Percentiles rank a stretch among this genome's conserved stretches.
phyloP scores from a whole-genome alignment of 2,888 invertebrate species.

The Netelia melanura region DNA sequence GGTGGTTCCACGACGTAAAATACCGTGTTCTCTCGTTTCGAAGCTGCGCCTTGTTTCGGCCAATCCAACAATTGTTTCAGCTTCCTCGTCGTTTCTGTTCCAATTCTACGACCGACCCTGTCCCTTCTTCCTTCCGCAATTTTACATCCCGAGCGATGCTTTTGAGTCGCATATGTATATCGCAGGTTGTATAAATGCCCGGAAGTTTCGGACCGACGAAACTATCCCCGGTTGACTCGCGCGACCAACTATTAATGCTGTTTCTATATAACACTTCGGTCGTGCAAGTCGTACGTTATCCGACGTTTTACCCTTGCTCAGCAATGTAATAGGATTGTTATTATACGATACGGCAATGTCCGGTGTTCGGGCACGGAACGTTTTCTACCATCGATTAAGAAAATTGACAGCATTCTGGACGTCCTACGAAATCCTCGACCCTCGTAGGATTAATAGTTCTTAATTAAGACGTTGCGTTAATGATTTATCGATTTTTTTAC shows the following conservation, averaged over 20 bases:
- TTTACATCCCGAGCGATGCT: conserved; percentile 27
- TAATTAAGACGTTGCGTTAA: too few relatives aligned
- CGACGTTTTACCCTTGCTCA: conserved; percentile 31
- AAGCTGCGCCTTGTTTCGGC: conserved; percentile 23
- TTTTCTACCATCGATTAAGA: neutral
- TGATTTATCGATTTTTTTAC: too few relatives aligned
- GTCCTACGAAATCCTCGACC: neutral
- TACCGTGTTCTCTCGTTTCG: conserved; percentile 10
- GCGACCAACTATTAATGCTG: conserved; percentile 53
- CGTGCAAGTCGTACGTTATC: neutral
- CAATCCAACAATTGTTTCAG: conserved; percentile 39
- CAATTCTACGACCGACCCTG: neutral
- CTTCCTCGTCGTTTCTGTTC: conserved; percentile 22
- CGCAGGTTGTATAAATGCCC: neutral
- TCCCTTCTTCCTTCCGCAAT: neutral
- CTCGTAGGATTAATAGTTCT: too few relatives aligned
- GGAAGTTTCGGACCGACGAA: conserved; percentile 54
- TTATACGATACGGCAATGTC: conserved; percentile 35
- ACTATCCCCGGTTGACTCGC: conserved; percentile 58
- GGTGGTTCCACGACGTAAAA: conserved; percentile 37
- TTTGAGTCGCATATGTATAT: conserved; percentile 1
- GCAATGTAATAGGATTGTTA: conserved; percentile 52
- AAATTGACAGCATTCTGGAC: neutral
- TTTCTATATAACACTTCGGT: conserved; percentile 30
- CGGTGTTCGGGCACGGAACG: neutral